phyloP scores from a whole-genome alignment of 2,113 vertebrate genomes.

The Suricata suricatta region DNA sequence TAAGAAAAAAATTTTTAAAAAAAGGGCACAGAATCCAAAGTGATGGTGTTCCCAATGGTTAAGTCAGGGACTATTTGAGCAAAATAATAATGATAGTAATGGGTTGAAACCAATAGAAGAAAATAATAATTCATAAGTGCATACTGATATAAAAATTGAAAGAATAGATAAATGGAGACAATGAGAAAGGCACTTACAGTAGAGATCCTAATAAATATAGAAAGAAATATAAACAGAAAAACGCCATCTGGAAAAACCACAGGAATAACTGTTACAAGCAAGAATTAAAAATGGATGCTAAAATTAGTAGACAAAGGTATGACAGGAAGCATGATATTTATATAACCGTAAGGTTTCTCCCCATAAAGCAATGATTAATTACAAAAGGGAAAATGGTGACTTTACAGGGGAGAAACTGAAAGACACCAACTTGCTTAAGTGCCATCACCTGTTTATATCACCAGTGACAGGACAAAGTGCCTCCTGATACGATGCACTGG shows the following conservation, averaged over 20 bases:
- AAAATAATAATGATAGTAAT: not conserved
- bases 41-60: not conserved
- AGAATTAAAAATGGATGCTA: slow-evolving; percentile 36
- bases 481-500: not conserved
- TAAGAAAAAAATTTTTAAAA: not conserved
- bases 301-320: slow-evolving; percentile 22
- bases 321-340: slow-evolving; percentile 4
- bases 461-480: not conserved
- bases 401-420: not conserved
- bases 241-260: slow-evolving; percentile 8
- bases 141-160: not conserved
- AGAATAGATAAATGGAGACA: slow-evolving; percentile 2
- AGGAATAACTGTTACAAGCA: slow-evolving; percentile 28
- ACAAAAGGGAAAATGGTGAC: not conserved
- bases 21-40: not conserved
- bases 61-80: not conserved
- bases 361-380: not conserved
- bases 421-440: not conserved
- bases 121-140: not conserved
- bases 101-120: not conserved
- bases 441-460: not conserved
- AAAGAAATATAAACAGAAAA: slow-evolving; percentile 44
- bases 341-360: not conserved
- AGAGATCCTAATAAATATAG: not conserved
- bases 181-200: not conserved